Evolutionary conservation across 2,888 invertebrate genomes (phyloP).

Genomic region (Lucinisca nassula): DNA sequence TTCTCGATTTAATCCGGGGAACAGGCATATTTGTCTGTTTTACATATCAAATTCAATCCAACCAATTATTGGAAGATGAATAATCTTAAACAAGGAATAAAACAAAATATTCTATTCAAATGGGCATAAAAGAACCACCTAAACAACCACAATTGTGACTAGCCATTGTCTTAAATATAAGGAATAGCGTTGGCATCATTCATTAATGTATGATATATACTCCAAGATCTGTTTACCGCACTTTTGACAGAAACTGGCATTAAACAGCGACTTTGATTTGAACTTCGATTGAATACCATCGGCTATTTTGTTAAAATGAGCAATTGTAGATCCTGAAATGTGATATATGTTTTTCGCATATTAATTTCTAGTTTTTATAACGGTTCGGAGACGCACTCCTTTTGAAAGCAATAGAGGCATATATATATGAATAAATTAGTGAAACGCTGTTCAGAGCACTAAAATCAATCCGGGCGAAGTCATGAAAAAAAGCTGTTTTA

Average conservation of each 20-base stretch:
- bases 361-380: not conserved
- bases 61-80: not conserved
- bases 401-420: not conserved
- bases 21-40: not conserved
- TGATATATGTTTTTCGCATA: conserved; percentile 4
- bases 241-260: not conserved
- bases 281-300: not conserved
- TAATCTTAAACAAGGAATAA: not conserved
- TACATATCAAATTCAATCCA: not conserved
- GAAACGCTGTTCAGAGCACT: too few relatives aligned
- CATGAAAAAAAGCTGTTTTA: not conserved
- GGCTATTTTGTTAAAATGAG: not conserved
- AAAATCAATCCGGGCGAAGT: not conserved
- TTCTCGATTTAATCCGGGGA: not conserved
- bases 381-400: not conserved
- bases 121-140: too few relatives aligned
- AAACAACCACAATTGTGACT: too few relatives aligned
- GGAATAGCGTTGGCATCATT: not conserved
- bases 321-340: not conserved
- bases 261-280: not conserved
- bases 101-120: not conserved
- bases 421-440: too few relatives aligned
- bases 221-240: not conserved
- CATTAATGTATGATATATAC: not conserved
- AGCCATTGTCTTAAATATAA: not conserved